These are phyloP conservation scores for Lithophane leautieri DNA, from an alignment of 2,888 invertebrate genomes.

Conservation along the genomic window DNA sequence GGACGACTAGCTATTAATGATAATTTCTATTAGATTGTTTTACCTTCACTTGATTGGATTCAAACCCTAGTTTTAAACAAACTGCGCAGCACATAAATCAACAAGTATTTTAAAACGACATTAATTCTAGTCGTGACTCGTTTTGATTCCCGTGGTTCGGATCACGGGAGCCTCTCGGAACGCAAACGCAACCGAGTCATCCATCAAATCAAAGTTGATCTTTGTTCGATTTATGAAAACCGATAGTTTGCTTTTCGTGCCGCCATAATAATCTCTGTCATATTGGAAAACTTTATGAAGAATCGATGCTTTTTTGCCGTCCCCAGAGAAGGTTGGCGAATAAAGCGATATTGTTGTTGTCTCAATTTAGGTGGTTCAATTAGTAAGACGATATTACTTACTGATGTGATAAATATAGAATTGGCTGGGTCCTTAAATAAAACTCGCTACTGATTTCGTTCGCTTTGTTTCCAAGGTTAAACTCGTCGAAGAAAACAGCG, in stretches of 20 bases:
- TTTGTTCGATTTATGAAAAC: conserved; percentile 83
- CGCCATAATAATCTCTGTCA: conserved; percentile 76
- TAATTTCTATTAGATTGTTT: conserved; percentile 17
- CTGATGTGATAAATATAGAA: background rate
- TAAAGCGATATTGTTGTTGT: conserved; percentile 52
- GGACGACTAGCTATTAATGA: conserved; percentile 17
- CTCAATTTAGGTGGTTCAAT: conserved; percentile 52
- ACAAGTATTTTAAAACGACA: conserved; percentile 59
- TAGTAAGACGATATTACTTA: conserved; percentile 50
- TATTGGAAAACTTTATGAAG: conserved; percentile 79
- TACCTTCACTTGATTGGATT: conserved; percentile 29
- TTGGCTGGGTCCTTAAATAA: background rate
- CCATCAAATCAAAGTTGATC: conserved; percentile 84
- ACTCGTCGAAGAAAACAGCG: background rate
- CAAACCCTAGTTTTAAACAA: conserved; percentile 27
- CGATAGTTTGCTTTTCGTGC: conserved; percentile 80
- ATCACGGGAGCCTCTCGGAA: conserved; percentile 45
- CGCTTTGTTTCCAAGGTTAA: background rate
- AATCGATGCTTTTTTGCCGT: conserved; percentile 67
- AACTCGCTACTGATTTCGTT: background rate
- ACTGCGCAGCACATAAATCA: conserved; percentile 50
- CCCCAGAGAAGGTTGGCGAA: conserved; percentile 41
- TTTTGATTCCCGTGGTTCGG: conserved; percentile 44
- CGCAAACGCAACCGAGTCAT: conserved; percentile 74
- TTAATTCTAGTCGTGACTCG: conserved; percentile 56